Evolutionary conservation across 2,113 vertebrate species (phyloP).

Genomic region (Cinclus cinclus): DNA sequence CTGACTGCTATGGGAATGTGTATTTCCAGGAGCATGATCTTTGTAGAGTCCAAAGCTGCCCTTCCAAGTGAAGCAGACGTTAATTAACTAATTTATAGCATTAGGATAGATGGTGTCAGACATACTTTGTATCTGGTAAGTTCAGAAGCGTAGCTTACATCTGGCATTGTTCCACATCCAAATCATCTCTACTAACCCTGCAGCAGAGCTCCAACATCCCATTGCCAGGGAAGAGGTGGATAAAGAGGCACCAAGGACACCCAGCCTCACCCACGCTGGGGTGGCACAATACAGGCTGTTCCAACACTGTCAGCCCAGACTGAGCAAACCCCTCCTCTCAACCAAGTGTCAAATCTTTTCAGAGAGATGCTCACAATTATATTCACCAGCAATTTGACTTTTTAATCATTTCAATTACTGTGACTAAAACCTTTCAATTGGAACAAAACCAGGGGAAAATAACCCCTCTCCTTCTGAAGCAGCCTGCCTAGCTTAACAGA

Average conservation of each 20-base stretch:
- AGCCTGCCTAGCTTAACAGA: slow-evolving; percentile 54
- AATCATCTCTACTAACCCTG: not conserved
- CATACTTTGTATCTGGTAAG: not conserved
- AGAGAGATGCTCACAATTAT: slow-evolving; percentile 31
- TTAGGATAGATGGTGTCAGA: not conserved
- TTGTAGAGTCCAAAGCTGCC: not conserved
- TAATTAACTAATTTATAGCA: not conserved
- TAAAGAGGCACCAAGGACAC: not conserved
- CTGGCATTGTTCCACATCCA: not conserved
- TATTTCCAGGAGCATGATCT: not conserved
- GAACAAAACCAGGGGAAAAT: slow-evolving; percentile 58
- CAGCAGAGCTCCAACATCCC: not conserved
- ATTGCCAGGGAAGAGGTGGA: not conserved
- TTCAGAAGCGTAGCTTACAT: not conserved
- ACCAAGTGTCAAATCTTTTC: not conserved
- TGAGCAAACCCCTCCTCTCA: not conserved
- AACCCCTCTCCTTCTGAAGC: slow-evolving; percentile 43
- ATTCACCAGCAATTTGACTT: slow-evolving; percentile 54
- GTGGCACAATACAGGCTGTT: not conserved
- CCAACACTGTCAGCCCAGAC: not conserved
- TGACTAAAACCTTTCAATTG: slow-evolving; percentile 60
- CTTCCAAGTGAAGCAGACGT: not conserved
- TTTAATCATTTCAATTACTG: slow-evolving; percentile 70
- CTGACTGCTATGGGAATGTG: not conserved
- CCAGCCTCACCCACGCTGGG: fast-evolving